Evolutionary conservation across 92 coral and sea anemone genomes (phyloP), one percentile per base, ranked within the genome.

Genomic region (Bergia sp.): DNA sequence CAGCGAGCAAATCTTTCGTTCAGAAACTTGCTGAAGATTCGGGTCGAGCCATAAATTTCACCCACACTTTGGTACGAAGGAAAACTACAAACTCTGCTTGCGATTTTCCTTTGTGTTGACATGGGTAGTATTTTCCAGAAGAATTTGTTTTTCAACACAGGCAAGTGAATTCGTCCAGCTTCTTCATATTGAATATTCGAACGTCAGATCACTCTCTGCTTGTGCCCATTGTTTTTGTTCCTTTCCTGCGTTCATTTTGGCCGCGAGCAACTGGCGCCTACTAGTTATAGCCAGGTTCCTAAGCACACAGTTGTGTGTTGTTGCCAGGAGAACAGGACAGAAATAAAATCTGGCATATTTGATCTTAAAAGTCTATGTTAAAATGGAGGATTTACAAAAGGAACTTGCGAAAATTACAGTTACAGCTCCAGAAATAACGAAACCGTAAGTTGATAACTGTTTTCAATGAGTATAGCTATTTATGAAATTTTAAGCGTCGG

Each of bases 331-430:
- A 92, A 64, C 88, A 40, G 69, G 47, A 7, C 38, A n/a, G 61
- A 72, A 55, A 3, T 1, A 1, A 3, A 2, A 11, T 53, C 58
- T 53, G 58, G 13, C 18, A 12, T 1, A 53, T 53, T 8, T 53
- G 58, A 50, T 50, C 57, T 7, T 50, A 50, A 53, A 53, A 53
- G 13, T 49, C 18, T 69, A 9, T 18, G 20, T 21, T 5, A 37
- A 84, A 45, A 95, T 95, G 98, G 98, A 95, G 71, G 85, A 91
- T 66, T 89, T 95, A 77, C 92, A 95, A 88, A 95, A 89, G 88
- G 98, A 95, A 84, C 93, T 95, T n/a, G 93, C 98, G 1, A 95
- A 92, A 82, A 95, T 95, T 76, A 92, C 90, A 93, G 98, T 95
- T 64, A 93, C 95, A 15, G 92, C 93, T 36, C 98, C 98, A 47